phyloP scores from a whole-genome alignment of 2,888 invertebrate genomes.

The Pharmacophagus antenor region DNA sequence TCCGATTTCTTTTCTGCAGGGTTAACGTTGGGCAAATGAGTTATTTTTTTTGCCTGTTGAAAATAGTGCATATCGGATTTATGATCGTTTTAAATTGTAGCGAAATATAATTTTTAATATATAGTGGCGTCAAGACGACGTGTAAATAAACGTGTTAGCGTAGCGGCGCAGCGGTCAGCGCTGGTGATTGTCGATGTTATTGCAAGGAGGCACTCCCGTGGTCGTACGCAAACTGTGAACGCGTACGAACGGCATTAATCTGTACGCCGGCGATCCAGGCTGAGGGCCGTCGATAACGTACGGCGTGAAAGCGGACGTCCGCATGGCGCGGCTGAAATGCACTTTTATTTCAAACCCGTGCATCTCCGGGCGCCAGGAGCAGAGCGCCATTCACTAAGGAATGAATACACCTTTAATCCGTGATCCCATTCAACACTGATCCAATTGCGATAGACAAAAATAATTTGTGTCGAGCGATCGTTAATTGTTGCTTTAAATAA shows the following conservation, averaged over 20 bases:
- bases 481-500: conserved; percentile 11
- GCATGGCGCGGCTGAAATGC: conserved; percentile 12
- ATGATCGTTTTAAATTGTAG: too few relatives aligned
- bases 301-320: conserved; percentile 27
- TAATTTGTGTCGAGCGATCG: conserved; percentile 5
- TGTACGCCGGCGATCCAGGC: conserved; percentile 17
- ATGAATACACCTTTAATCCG: conserved; percentile 15
- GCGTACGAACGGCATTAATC: conserved; percentile 16
- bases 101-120: background rate
- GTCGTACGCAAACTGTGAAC: background rate
- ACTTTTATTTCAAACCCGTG: conserved; percentile 24
- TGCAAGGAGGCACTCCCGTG: conserved; percentile 2
- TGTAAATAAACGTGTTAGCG: background rate
- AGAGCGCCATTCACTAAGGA: conserved; percentile 3
- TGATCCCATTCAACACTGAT: conserved; percentile 25
- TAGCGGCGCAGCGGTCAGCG: background rate
- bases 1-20: too few relatives aligned
- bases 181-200: background rate
- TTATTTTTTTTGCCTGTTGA: too few relatives aligned
- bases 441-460: conserved; percentile 18
- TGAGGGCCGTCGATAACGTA: conserved; percentile 26
- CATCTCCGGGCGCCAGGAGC: background rate
- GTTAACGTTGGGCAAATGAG: too few relatives aligned
- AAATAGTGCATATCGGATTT: too few relatives aligned
- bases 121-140: background rate